Evolutionary conservation across 2,888 invertebrate genomes (phyloP).

Genomic region (Erpobdella octoculata): DNA sequence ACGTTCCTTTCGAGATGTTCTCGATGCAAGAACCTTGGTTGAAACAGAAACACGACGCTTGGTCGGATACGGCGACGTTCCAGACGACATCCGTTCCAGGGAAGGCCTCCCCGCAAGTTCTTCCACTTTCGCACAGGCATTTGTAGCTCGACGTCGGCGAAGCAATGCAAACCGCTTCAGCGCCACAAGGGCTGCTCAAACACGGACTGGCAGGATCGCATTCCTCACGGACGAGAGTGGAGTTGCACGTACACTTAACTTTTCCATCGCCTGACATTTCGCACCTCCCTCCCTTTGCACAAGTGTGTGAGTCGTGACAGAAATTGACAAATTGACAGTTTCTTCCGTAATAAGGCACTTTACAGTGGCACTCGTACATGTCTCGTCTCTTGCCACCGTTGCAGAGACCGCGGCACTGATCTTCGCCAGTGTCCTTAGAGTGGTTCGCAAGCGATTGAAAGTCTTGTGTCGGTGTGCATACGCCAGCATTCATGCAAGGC

Average conservation of each 20-base stretch:
- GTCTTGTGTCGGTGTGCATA: neutral
- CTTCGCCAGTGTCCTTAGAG: neutral
- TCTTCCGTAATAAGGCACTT: conserved; percentile 41
- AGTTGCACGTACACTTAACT: conserved; percentile 33
- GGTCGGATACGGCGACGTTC: neutral
- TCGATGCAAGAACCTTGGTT: neutral
- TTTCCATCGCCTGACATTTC: conserved; percentile 9
- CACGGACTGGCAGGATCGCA: conserved; percentile 34
- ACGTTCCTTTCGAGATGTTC: neutral
- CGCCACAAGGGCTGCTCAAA: conserved; percentile 30
- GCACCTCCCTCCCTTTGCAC: conserved; percentile 9
- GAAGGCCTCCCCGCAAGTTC: neutral
- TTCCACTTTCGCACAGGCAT: neutral
- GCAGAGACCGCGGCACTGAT: conserved; percentile 18
- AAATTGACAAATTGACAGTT: conserved; percentile 42
- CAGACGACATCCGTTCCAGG: too few species aligned
- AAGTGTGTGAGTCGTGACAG: conserved; percentile 36
- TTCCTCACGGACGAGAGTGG: conserved; percentile 29
- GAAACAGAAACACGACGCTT: neutral
- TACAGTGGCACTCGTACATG: conserved; percentile 40
- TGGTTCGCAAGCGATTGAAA: neutral
- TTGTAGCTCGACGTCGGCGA: neutral
- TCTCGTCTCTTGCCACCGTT: neutral
- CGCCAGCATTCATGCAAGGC: too few species aligned
- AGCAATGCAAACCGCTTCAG: conserved; percentile 18